Conservation (phyloP, 2,888 invertebrate genomes). For the Pachymerium ferrugineum region DNA sequence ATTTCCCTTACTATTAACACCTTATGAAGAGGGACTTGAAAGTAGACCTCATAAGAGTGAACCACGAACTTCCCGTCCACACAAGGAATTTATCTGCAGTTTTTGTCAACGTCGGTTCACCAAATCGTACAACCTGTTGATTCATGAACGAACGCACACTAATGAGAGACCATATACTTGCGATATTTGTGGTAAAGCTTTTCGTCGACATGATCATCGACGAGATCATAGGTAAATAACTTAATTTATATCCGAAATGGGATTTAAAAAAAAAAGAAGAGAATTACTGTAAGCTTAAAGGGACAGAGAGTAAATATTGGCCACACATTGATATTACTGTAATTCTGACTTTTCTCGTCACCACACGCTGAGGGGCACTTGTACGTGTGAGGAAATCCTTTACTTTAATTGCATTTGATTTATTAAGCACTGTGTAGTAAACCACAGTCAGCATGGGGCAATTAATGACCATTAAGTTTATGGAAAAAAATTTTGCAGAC, state of each 20-base stretch:
- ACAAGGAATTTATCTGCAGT: conserved; percentile 56
- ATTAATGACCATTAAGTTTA: not conserved
- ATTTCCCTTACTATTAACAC: conserved; percentile 35
- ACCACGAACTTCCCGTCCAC: conserved; percentile 44
- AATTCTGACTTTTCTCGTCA: not conserved
- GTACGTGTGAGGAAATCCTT: not conserved
- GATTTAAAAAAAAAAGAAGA: too few relatives aligned
- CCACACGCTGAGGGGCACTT: not conserved
- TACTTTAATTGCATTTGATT: not conserved
- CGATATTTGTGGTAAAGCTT: conserved; percentile 55
- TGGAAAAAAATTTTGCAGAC: not conserved
- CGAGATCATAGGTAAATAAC: conserved; percentile 54
- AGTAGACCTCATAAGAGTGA: conserved; percentile 37
- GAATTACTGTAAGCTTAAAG: too few relatives aligned
- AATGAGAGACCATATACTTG: conserved; percentile 57
- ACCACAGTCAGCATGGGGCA: not conserved
- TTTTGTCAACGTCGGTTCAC: conserved; percentile 56
- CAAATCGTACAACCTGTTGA: conserved; percentile 56
- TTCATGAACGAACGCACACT: conserved; percentile 57
- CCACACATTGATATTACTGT: not conserved
- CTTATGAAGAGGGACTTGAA: conserved; percentile 38
- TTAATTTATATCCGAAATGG: too few relatives aligned
- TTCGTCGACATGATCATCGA: conserved; percentile 57
- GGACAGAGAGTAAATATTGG: too few relatives aligned
- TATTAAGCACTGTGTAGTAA: not conserved